A percentile compares a stretch with the other conserved stretches of the same genome.
Evolutionary conservation across 30 jellyfish, hydroid and myxozoan genomes (phyloP).

Genomic region (Clytia hemisphaerica): DNA sequence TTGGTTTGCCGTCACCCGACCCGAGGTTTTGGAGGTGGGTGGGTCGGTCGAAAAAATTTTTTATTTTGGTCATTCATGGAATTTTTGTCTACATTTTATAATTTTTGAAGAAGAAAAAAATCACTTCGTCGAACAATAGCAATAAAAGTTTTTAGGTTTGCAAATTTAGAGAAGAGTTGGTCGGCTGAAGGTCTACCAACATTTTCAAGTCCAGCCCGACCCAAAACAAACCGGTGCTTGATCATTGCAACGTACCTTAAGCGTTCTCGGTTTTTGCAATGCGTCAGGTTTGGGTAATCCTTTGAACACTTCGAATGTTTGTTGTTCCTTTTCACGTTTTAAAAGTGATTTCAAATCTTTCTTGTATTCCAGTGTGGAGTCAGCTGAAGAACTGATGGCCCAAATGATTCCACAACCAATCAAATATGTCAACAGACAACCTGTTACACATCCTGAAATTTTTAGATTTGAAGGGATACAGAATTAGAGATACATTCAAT

Average conservation of each 20-base stretch:
- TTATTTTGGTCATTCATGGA: too few relatives aligned
- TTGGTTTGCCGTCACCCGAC: too few relatives aligned
- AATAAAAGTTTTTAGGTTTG: not conserved
- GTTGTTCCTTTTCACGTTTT: constrained; percentile 22
- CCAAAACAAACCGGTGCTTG: not conserved
- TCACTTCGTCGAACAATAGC: not conserved
- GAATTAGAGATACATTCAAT: constrained; percentile 31
- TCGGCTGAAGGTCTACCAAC: not conserved
- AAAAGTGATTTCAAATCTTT: constrained; percentile 51
- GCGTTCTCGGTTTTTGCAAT: constrained; percentile 78
- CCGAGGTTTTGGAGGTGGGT: too few relatives aligned
- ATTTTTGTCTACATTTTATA: too few relatives aligned
- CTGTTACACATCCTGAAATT: constrained; percentile 40
- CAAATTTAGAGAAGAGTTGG: not conserved
- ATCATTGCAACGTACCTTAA: constrained; percentile 52
- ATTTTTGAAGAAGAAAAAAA: not conserved
- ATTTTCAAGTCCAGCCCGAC: not conserved
- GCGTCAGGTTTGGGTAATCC: constrained; percentile 49
- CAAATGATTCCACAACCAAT: constrained; percentile 63
- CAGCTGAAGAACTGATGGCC: constrained; percentile 91
- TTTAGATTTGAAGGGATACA: constrained; percentile 25
- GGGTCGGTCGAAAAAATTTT: too few relatives aligned
- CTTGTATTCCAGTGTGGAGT: constrained; percentile 57
- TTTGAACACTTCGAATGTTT: constrained; percentile 20
- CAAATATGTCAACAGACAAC: constrained; percentile 59